Conservation (phyloP, 2,113 vertebrate genomes). For the Ciconia stormi region DNA sequence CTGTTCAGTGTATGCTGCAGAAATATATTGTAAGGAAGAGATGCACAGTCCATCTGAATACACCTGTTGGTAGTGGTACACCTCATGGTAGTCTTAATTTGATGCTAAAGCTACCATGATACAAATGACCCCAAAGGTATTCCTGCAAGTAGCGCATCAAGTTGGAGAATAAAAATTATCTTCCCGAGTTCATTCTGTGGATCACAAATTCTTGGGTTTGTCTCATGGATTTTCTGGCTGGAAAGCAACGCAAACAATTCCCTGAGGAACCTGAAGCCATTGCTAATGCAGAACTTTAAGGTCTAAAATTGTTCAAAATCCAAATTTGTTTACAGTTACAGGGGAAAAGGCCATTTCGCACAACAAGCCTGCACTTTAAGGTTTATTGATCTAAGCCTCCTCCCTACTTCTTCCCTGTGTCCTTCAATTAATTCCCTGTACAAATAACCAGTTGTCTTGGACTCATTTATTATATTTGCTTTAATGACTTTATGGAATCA, state of each 20-base stretch:
- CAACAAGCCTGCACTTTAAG: neutral
- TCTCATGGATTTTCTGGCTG: neutral
- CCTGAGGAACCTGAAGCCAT: rapidly evolving
- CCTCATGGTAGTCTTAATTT: neutral
- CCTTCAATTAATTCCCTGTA: neutral
- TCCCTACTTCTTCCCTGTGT: neutral
- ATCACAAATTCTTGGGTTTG: neutral
- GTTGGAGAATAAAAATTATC: neutral
- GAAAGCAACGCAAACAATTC: neutral
- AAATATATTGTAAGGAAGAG: neutral
- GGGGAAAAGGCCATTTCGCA: slow-evolving; percentile 5
- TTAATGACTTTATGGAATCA: slow-evolving; percentile 15
- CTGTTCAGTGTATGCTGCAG: neutral
- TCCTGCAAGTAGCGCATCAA: neutral
- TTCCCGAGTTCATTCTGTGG: neutral
- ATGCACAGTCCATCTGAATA: neutral
- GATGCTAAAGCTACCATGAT: neutral
- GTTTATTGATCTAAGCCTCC: slow-evolving; percentile 8
- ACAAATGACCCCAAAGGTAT: neutral
- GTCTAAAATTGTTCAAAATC: neutral
- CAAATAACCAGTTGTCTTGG: neutral
- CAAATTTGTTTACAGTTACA: slow-evolving; percentile 10
- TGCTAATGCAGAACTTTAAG: neutral
- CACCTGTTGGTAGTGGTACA: neutral
- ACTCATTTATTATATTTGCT: slow-evolving; percentile 27